Evolutionary conservation across 92 coral and sea anemone genomes (phyloP).

Genomic region (Epizoanthus ramosus): DNA sequence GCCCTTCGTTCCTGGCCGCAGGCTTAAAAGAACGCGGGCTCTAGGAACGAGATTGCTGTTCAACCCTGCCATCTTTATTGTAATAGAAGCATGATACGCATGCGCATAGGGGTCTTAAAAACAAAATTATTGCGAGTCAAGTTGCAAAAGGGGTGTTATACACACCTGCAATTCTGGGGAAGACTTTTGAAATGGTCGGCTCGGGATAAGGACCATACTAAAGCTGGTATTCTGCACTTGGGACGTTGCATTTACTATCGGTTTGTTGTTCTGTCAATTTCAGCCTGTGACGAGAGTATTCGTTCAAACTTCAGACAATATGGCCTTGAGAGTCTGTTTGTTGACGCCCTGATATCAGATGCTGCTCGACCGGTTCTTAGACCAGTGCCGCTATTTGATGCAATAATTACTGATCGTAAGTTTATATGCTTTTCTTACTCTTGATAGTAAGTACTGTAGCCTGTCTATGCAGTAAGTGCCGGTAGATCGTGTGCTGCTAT

Average conservation of each 20-base stretch:
- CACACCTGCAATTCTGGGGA: too few species aligned
- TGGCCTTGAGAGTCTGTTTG: constrained; percentile 68
- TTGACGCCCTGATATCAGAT: constrained; percentile 87
- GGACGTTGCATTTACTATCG: too few species aligned
- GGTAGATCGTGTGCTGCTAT: background rate
- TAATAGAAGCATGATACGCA: too few species aligned
- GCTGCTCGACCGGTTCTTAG: constrained; percentile 81
- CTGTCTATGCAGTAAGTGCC: background rate
- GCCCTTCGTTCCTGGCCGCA: too few species aligned
- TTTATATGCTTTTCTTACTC: constrained; percentile 1
- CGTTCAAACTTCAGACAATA: constrained; percentile 82
- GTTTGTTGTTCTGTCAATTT: background rate
- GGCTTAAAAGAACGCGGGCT: too few species aligned
- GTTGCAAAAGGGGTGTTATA: too few species aligned
- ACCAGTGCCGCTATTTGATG: constrained; percentile 84
- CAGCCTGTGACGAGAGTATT: constrained; percentile 84
- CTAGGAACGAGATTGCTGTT: too few species aligned
- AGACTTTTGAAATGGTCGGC: too few species aligned
- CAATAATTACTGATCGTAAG: constrained; percentile 97
- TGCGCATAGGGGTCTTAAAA: too few species aligned
- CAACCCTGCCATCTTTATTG: too few species aligned
- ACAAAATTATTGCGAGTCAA: too few species aligned
- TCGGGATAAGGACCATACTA: background rate
- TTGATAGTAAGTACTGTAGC: background rate
- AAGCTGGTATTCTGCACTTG: background rate